Conservation (phyloP, 2,797 vertebrate genomes). For the Vipera latastei region DNA sequence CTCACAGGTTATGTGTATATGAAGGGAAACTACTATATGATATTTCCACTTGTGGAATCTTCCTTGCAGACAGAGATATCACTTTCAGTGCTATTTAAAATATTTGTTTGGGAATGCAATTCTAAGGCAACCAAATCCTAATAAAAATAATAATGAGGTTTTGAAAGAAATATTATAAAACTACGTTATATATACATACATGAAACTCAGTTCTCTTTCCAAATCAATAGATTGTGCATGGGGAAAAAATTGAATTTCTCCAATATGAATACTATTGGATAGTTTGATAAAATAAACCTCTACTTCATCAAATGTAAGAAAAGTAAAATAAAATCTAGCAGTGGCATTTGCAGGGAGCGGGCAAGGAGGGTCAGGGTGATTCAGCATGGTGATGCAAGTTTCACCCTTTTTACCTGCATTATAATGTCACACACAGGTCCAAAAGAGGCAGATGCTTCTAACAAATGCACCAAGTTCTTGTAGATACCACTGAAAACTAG, state of each 20-base stretch:
- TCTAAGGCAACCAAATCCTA: background rate
- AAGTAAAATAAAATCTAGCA: background rate
- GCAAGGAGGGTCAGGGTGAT: background rate
- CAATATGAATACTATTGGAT: background rate
- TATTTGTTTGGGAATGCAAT: background rate
- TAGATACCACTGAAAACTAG: background rate
- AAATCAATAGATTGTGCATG: background rate
- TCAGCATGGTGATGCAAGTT: background rate
- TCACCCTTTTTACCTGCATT: background rate
- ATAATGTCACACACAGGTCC: background rate
- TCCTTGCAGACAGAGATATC: background rate
- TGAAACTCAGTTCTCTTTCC: background rate
- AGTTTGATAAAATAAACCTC: background rate
- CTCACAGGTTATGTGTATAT: background rate
- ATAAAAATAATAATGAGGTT: background rate
- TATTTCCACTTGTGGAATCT: background rate
- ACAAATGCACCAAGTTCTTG: background rate
- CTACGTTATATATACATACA: background rate
- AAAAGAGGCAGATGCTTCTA: background rate
- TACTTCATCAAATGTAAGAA: background rate
- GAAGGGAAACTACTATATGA: no score
- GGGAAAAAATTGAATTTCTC: background rate
- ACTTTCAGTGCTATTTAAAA: background rate
- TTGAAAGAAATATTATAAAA: background rate
- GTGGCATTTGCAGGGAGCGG: background rate